These are phyloP conservation scores for Sinocyclocheilus grahami DNA, from an alignment of 2,113 vertebrate species.

Conservation along the genomic window DNA sequence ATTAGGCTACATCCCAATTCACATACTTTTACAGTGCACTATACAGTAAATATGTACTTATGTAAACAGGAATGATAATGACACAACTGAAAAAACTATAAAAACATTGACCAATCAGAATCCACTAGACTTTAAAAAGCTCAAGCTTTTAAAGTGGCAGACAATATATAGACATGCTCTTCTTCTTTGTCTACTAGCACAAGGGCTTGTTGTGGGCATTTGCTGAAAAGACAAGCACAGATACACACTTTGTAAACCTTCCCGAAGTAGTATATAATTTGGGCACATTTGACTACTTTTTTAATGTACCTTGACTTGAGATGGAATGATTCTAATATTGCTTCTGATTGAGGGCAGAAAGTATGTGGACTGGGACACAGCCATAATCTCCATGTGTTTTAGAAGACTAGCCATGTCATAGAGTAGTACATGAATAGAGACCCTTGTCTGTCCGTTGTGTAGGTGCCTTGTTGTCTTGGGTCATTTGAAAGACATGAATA, in stretches of 20 bases:
- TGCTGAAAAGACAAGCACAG: neutral
- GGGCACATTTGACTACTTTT: neutral
- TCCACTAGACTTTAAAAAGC: no score
- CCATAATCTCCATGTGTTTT: neutral
- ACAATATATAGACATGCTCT: neutral
- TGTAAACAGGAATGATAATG: neutral
- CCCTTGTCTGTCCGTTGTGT: conserved; percentile 35
- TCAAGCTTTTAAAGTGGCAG: no score
- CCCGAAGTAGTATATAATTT: neutral
- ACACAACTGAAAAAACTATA: no score
- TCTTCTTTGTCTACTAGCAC: neutral
- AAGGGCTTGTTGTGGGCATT: neutral
- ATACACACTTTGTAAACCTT: neutral
- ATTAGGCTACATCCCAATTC: no score
- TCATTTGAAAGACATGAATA: conserved; percentile 13
- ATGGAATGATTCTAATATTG: neutral
- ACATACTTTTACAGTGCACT: neutral
- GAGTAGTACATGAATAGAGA: conserved; percentile 18
- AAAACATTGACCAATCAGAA: no score
- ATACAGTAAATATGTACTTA: neutral
- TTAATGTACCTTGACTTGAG: neutral
- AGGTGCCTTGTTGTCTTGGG: conserved; percentile 24
- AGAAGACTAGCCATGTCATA: neutral
- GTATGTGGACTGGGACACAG: neutral
- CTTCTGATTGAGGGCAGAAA: neutral